phyloP scores from a whole-genome alignment of 2,888 invertebrate genomes.

The Teleogryllus oceanicus region DNA sequence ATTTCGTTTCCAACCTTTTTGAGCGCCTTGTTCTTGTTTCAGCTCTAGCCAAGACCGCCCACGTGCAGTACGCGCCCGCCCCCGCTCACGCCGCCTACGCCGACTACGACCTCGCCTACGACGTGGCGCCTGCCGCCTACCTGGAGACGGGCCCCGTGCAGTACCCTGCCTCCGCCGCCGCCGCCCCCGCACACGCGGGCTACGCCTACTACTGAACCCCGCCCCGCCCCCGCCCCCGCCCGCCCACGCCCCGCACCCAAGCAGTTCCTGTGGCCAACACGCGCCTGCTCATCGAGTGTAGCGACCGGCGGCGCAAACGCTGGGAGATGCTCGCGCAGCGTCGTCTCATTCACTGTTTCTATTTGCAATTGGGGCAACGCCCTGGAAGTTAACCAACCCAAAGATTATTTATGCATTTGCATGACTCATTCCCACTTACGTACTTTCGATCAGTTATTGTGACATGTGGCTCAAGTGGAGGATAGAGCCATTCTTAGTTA shows the following conservation, averaged over 20 bases:
- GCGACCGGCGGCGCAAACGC: neutral
- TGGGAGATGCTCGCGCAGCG: neutral
- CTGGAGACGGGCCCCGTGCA: neutral
- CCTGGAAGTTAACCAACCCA: no score
- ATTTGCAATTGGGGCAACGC: no score
- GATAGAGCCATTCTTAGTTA: no score
- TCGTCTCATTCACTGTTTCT: neutral
- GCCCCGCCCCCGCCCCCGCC: neutral
- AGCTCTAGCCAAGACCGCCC: neutral
- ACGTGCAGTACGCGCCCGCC: neutral
- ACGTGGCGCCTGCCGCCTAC: neutral
- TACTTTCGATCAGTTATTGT: no score
- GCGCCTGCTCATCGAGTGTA: neutral
- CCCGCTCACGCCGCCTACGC: neutral
- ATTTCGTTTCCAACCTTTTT: no score
- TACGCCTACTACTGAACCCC: neutral
- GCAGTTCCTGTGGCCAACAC: neutral
- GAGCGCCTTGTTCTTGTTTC: neutral
- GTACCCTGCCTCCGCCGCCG: neutral
- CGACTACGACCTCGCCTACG: constrained; percentile 1
- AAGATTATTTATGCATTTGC: no score
- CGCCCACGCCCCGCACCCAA: neutral
- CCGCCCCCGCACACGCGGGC: neutral
- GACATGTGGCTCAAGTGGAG: no score
- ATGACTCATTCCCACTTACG: no score